Evolutionary conservation across 92 coral and sea anemone genomes (phyloP).

Genomic region (Porites evermanni): DNA sequence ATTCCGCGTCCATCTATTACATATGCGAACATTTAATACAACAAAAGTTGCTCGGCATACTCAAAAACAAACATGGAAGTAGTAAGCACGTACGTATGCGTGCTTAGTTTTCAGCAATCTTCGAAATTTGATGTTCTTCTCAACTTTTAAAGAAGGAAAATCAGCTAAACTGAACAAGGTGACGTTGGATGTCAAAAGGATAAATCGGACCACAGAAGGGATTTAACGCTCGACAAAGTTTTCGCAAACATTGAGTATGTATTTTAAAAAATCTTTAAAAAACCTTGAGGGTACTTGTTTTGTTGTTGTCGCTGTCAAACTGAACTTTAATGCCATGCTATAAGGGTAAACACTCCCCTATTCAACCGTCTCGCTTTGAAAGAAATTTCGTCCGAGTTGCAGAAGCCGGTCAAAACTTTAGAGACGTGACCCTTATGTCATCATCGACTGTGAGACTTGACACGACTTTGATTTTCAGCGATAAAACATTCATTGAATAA

Average conservation of each 20-base stretch:
- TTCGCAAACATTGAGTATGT: no score
- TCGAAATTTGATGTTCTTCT: neutral
- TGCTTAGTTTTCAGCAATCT: neutral
- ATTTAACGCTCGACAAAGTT: no score
- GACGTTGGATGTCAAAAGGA: neutral
- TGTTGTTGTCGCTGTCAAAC: no score
- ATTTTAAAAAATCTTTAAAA: no score
- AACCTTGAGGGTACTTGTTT: no score
- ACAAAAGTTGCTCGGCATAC: no score
- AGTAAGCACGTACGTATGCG: no score
- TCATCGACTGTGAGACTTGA: neutral
- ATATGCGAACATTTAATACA: no score
- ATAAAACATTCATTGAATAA: no score
- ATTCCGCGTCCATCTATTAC: no score
- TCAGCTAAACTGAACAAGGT: neutral
- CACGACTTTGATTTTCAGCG: neutral
- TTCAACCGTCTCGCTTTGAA: neutral
- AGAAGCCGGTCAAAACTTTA: neutral
- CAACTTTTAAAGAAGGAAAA: neutral
- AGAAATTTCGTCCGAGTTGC: neutral
- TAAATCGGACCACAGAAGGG: neutral
- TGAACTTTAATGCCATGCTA: neutral
- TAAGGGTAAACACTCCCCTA: neutral
- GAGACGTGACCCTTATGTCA: constrained; percentile 5
- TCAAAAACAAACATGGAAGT: no score